Evolutionary conservation across 2,888 invertebrate genomes (phyloP).

Genomic region (Blastobasis lacticolella): DNA sequence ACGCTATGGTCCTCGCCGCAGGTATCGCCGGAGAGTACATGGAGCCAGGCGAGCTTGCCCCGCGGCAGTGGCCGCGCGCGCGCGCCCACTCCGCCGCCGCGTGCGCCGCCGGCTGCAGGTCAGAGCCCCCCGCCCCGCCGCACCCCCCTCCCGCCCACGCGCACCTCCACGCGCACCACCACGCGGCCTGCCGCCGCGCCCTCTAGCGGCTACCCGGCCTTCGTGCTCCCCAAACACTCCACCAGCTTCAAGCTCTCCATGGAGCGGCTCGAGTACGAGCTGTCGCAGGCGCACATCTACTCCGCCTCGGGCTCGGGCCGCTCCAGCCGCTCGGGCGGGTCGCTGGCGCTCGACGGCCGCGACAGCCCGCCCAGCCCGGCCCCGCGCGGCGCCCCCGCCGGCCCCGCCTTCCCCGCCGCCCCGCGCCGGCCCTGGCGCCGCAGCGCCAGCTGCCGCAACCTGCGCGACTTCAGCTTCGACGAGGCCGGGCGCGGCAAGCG

Average conservation of each 20-base stretch:
- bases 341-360: slow-evolving; percentile 37
- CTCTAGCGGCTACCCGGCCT: slow-evolving; percentile 67
- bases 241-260: slow-evolving; percentile 58
- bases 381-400: slow-evolving; percentile 48
- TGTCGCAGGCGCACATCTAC: slow-evolving; percentile 73
- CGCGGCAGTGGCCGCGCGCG: slow-evolving; percentile 57
- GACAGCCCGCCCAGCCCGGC: slow-evolving; percentile 27
- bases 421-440: slow-evolving; percentile 80
- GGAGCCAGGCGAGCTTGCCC: slow-evolving; percentile 61
- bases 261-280: slow-evolving; percentile 73
- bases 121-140: slow-evolving; percentile 20
- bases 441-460: slow-evolving; percentile 87
- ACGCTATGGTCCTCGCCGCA: slow-evolving; percentile 13
- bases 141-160: slow-evolving; percentile 34
- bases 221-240: slow-evolving; percentile 58
- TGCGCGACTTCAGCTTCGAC: slow-evolving; percentile 85
- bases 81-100: slow-evolving; percentile 70
- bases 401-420: slow-evolving; percentile 50
- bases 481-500: slow-evolving; percentile 80
- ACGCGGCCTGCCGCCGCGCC: slow-evolving; percentile 44
- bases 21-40: slow-evolving; percentile 72
- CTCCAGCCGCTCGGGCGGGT: slow-evolving; percentile 54
- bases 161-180: slow-evolving; percentile 37
- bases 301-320: slow-evolving; percentile 61
- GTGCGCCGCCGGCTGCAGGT: slow-evolving; percentile 42